These are phyloP conservation scores for Thymelicus sylvestris DNA, from an alignment of 2,888 invertebrate species.

Conservation along the genomic window DNA sequence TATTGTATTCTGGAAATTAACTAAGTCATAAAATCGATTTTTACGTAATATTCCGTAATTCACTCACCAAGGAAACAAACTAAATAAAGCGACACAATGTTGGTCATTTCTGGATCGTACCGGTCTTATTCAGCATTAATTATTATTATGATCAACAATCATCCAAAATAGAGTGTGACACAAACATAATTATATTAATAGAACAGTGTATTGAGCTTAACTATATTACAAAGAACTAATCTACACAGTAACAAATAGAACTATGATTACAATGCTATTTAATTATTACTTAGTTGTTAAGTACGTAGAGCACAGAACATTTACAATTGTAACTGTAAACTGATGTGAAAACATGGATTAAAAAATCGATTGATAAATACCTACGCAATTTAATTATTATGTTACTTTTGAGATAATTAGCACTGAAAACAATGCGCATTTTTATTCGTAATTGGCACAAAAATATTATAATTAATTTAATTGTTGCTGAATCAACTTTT, in stretches of 20 bases:
- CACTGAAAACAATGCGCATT: neutral
- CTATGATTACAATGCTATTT: neutral
- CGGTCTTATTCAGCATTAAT: neutral
- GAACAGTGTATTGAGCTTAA: no score
- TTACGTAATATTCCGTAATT: no score
- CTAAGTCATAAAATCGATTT: no score
- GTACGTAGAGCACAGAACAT: neutral
- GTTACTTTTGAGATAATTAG: no score
- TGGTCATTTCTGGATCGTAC: no score
- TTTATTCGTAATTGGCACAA: neutral
- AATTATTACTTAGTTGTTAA: constrained; percentile 5
- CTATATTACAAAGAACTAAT: neutral
- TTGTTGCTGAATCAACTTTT: neutral
- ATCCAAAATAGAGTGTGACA: neutral
- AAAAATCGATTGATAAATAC: no score
- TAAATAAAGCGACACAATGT: no score
- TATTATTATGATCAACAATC: neutral
- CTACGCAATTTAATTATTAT: no score
- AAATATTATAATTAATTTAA: neutral
- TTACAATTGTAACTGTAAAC: no score
- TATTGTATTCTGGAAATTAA: no score
- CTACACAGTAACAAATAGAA: neutral
- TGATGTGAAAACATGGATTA: no score
- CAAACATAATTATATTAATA: neutral
- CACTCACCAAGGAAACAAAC: no score